A percentile compares a stretch with the other conserved stretches of the same genome.
Conservation (phyloP, 2,797 vertebrate genomes). For the Schizopygopsis malacanthus region DNA sequence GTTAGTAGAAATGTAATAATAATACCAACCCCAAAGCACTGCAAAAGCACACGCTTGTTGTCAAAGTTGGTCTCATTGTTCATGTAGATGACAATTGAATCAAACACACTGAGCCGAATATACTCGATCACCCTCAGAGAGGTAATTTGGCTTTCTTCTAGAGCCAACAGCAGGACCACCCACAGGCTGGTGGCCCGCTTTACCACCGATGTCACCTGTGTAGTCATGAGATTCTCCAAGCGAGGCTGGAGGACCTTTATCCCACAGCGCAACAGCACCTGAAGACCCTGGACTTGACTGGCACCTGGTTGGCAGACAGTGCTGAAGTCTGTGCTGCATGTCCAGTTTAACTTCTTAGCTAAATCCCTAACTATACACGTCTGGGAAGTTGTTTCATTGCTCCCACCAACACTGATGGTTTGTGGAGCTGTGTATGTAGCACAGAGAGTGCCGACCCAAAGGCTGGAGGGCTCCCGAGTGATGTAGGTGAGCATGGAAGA, state of each 20-base stretch:
- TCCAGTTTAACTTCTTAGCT: conserved; percentile 74
- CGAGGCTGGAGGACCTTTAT: conserved; percentile 68
- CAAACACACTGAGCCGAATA: conserved; percentile 70
- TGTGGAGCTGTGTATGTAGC: conserved; percentile 59
- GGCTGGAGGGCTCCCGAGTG: conserved; percentile 68
- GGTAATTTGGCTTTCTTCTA: conserved; percentile 76
- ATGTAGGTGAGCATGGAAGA: conserved; percentile 65
- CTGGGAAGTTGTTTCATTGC: conserved; percentile 23
- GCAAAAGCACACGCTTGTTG: conserved; percentile 79
- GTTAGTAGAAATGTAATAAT: background rate
- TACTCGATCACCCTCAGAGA: conserved; percentile 71
- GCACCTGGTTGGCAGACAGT: conserved; percentile 70
- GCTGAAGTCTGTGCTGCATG: conserved; percentile 73
- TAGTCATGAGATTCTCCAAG: conserved; percentile 63
- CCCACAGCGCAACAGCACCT: conserved; percentile 74
- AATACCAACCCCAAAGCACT: conserved; percentile 81
- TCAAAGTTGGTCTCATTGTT: conserved; percentile 69
- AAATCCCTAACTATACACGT: conserved; percentile 70
- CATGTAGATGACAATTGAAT: conserved; percentile 69
- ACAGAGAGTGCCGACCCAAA: conserved; percentile 78
- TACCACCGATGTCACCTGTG: conserved; percentile 63
- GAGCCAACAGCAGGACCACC: conserved; percentile 74
- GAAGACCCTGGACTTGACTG: conserved; percentile 66
- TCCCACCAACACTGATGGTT: conserved; percentile 8
- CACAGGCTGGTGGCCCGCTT: conserved; percentile 68